Conservation (phyloP, 2,113 vertebrate species). For the Cygnus buccinator region DNA sequence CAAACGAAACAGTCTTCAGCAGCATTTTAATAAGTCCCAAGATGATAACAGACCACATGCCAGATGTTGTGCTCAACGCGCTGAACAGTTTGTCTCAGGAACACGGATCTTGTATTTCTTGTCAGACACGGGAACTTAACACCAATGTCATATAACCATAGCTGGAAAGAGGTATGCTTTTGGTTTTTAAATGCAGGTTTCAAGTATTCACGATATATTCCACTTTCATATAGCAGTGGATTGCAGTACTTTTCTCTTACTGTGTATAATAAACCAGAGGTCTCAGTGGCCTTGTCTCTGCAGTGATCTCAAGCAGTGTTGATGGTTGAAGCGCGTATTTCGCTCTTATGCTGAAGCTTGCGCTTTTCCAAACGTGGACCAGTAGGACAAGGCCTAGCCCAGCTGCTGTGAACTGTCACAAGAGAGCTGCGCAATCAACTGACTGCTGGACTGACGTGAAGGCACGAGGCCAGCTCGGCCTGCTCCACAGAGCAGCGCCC, state of each 20-base stretch:
- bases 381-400: accelerated
- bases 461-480: accelerated
- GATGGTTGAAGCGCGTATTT: not conserved
- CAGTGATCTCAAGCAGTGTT: accelerated
- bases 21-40: conserved; percentile 92
- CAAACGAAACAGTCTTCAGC: conserved; percentile 83
- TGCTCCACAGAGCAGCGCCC: accelerated
- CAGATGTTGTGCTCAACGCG: conserved; percentile 84
- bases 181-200: not conserved
- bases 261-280: not conserved
- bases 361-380: accelerated
- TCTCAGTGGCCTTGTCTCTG: not conserved
- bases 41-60: conserved; percentile 96
- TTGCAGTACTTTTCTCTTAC: not conserved
- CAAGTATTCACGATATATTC: not conserved
- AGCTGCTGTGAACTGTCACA: accelerated
- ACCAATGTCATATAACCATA: not conserved
- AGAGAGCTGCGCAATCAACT: accelerated
- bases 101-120: conserved; percentile 73
- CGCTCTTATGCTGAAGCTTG: not conserved
- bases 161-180: not conserved
- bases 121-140: conserved; percentile 61
- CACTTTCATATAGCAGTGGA: not conserved
- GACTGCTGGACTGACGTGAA: not conserved
- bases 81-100: conserved; percentile 82